A percentile compares a stretch with the other conserved stretches of the same genome.
Conservation (phyloP, 2,113 vertebrate species). For the Dasyornis broadbenti region DNA sequence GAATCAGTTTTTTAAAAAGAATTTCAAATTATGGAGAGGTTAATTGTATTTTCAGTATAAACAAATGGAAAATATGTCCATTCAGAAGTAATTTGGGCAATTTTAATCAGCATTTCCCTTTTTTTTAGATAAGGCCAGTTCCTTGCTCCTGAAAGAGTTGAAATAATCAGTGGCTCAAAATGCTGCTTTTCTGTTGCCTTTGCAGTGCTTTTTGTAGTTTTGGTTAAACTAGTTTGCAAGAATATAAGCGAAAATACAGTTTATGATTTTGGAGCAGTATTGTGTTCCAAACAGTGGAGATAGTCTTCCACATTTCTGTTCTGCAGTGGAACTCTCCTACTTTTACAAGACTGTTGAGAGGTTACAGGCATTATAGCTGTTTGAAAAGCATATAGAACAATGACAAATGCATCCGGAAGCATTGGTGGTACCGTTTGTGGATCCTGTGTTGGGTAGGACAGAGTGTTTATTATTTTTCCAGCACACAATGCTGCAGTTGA, state of each 20-base stretch:
- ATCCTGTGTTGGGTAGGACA: fast-evolving
- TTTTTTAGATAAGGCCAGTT: background rate
- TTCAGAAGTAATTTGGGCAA: background rate
- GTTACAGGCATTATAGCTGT: background rate
- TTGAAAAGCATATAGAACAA: background rate
- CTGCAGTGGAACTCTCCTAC: background rate
- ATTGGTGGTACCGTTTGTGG: background rate
- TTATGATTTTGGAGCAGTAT: background rate
- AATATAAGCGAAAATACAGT: background rate
- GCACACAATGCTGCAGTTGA: constrained; percentile 94
- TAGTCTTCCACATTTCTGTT: fast-evolving
- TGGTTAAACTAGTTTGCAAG: background rate
- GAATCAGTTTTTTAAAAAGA: background rate
- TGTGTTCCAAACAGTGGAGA: background rate
- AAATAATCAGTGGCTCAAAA: background rate
- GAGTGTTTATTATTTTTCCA: constrained; percentile 30
- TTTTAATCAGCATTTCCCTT: background rate
- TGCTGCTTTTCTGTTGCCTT: background rate
- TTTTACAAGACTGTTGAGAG: background rate
- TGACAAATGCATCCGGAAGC: background rate
- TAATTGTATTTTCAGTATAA: background rate
- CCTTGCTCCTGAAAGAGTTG: background rate
- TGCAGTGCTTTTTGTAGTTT: background rate
- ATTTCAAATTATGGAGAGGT: background rate
- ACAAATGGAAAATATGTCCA: background rate